Percentiles rank a stretch among this genome's conserved stretches.
Conservation (phyloP, 2,888 invertebrate genomes). For the Pollenia labialis region DNA sequence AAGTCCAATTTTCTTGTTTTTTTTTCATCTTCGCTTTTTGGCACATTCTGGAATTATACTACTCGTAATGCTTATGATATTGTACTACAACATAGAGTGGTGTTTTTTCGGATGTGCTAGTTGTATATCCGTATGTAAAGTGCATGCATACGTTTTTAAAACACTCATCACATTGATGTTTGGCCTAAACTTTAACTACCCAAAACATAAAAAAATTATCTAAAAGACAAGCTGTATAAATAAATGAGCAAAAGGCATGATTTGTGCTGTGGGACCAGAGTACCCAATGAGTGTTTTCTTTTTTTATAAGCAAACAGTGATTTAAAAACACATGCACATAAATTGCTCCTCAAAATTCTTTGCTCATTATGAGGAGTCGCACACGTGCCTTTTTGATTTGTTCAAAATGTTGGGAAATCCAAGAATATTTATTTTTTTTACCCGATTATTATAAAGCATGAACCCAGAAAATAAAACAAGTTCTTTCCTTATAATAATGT, state of each 20-base stretch:
- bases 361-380: no score
- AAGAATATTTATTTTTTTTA: no score
- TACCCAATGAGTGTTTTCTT: background rate
- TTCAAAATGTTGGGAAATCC: no score
- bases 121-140: background rate
- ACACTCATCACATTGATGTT: conserved; percentile 17
- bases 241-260: background rate
- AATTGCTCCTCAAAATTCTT: no score
- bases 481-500: no score
- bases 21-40: conserved; percentile 20
- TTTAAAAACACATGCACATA: no score
- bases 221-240: background rate
- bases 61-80: background rate
- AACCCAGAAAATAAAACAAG: no score
- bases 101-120: background rate
- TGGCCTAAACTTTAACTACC: conserved; percentile 13
- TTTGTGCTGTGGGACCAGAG: background rate
- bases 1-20: background rate
- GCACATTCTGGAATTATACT: conserved; percentile 34
- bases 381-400: no score
- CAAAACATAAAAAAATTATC: conserved; percentile 7
- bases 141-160: background rate
- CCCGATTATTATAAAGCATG: no score
- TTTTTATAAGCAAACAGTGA: no score
- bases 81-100: background rate